Evolutionary conservation across 1,140 invertebrate genomes (phyloP), one percentile per base, ranked within the genome.

Genomic region (Camponotus floridanus): DNA sequence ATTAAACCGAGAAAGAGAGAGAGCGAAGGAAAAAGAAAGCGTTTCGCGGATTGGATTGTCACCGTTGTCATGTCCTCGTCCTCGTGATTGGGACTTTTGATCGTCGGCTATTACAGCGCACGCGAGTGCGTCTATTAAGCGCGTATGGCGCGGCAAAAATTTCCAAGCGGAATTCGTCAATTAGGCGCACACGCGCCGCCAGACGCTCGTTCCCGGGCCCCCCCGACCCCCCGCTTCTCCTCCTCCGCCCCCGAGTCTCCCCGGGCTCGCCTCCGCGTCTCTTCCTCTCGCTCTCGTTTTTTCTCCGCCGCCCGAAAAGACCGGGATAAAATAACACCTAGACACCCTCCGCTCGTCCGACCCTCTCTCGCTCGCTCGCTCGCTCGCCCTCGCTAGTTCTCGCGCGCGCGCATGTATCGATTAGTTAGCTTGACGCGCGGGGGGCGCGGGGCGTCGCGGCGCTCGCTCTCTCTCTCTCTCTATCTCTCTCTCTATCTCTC

Each of bases 241-340:
- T 7, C 39, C 39, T 39, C 15, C 39, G n/a, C 64, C 15, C 8
- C 39, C 21, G 3, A 11, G 15, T 5, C 61, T 11, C 21, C 36
- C 36, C 73, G 3, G 51, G 51, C 39, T 36, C 51, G 9, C 36
- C 51, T 21, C 39, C 8, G 2, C 2, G 15, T 81, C 64, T 26
- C 36, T 33, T n/a, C 18, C 21, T 31, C 76, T 18, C 45, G 62
- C 31, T 80, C 45, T 80, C 45, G 9, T 48, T 15, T 13, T 59
- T 57, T 70, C 67, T 71, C 65, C 55, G 26, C 18, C 67, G 39
- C 5, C 67, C 67, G 55, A 83, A 83, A 68, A 83, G 79, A 88
- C 87, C 80, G 59, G 61, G 85, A 90, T 83, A 83, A 89, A 88
- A 81, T 88, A 89, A 89, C 87, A 89, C 83, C 88, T 86, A 89